Conservation (phyloP, 2,113 vertebrate species). For the Acrocephalus kingi region DNA sequence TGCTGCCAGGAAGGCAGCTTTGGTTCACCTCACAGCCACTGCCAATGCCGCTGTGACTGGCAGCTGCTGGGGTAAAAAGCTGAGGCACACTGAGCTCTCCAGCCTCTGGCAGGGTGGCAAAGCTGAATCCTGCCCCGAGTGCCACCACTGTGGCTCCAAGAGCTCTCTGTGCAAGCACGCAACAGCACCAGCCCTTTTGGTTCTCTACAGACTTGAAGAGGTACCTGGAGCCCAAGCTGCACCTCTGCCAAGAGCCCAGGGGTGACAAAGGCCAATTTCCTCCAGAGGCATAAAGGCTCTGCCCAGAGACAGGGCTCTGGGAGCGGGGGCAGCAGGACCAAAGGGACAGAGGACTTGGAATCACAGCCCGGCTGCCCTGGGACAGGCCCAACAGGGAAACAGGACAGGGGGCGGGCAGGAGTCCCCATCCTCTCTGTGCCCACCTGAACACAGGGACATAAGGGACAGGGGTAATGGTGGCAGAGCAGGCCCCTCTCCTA, state of each 20-base stretch:
- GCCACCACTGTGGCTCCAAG: not conserved
- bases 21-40: not conserved
- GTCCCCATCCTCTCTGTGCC: no score
- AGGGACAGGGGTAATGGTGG: not conserved
- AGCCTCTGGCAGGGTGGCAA: not conserved
- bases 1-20: rapidly evolving
- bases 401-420: rapidly evolving
- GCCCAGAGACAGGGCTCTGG: not conserved
- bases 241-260: no score
- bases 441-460: not conserved
- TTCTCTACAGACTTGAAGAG: not conserved
- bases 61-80: not conserved
- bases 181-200: not conserved
- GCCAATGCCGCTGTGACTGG: not conserved
- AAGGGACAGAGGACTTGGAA: not conserved
- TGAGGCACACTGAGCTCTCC: not conserved
- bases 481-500: no score
- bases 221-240: not conserved
- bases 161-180: not conserved
- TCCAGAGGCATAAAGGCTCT: not conserved
- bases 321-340: not conserved
- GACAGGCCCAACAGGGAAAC: not conserved
- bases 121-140: not conserved
- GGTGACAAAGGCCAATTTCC: not conserved
- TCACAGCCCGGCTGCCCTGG: not conserved